These are phyloP conservation scores for Chrysogorgia sp. DNA, from an alignment of 92 coral and sea anemone genomes.

Conservation along the genomic window DNA sequence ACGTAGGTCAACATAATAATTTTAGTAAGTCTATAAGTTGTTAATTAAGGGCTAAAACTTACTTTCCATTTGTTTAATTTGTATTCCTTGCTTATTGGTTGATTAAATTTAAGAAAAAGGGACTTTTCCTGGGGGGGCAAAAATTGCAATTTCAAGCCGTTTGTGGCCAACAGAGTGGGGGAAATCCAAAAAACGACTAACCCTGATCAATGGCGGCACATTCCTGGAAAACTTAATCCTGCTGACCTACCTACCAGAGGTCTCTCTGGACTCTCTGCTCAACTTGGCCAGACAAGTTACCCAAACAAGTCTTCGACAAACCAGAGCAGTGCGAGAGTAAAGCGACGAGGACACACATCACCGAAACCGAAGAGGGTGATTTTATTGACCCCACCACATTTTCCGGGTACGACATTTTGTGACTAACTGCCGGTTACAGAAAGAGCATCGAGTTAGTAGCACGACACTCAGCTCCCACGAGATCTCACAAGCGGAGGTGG, in stretches of 20 bases:
- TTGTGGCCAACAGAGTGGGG: conserved; percentile 52
- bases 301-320: background rate
- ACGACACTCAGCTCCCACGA: background rate
- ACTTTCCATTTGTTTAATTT: too few relatives aligned
- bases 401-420: conserved; percentile 49
- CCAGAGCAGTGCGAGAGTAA: conserved; percentile 9
- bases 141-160: conserved; percentile 37
- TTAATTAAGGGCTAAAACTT: too few relatives aligned
- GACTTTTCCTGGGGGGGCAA: conserved; percentile 52
- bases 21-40: too few relatives aligned
- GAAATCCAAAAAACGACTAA: conserved; percentile 48
- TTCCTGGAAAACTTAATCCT: conserved; percentile 51
- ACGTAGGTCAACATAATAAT: too few relatives aligned
- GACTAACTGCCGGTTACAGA: conserved; percentile 55
- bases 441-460: conserved; percentile 31
- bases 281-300: conserved; percentile 52
- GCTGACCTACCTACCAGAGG: conserved; percentile 50
- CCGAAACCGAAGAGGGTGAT: conserved; percentile 1
- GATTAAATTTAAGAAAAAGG: too few relatives aligned
- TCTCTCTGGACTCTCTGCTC: conserved; percentile 37
- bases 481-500: conserved; percentile 30
- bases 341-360: background rate
- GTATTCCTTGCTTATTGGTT: too few relatives aligned
- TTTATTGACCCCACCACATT: conserved; percentile 38
- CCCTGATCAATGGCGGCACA: conserved; percentile 45